Evolutionary conservation across 2,888 invertebrate species (phyloP), one percentile per base, ranked within the genome.

Genomic region (Polyommatus icarus): DNA sequence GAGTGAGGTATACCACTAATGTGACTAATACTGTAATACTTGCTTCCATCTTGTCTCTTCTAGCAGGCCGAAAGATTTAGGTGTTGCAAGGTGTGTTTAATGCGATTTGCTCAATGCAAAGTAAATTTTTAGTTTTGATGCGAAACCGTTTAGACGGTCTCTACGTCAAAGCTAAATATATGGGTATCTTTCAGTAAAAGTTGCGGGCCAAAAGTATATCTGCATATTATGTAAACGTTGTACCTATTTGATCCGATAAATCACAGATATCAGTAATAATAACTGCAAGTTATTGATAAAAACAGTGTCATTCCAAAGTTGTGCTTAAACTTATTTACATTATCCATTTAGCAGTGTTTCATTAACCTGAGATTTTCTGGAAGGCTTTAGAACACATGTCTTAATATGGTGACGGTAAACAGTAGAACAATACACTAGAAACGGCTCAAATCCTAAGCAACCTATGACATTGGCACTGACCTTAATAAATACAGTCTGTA

Each of bases 21-120:
- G 92, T 90, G 91, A 91, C 92, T 91, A 93, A 94, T 94, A 93
- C 93, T 92, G 89, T 92, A 93, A 92, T 93, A 92, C 91, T 89
- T 87, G 88, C 86, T 85, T 85, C 87, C 90, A 90, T 92, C 91
- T 89, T 89, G 89, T 92, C 92, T 92, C 90, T 90, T 90, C 91
- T 91, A 91, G 91, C 87, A 89, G 89, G 89, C 88, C 84, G 88
- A 90, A 87, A 92, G 92, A 93, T 93, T 94, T 93, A 93, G 90
- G 88, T 90, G 91, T 84, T 84, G 84, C 85, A 82, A 78, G 86
- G 87, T 83, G 78, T 36, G 79, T 20, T 77, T 80, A 79, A 90
- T 90, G 87, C 85, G 57, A 81, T 76, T 89, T 71, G 80, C 72
- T 81, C 78, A 83, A 85, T 67, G 67, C 15, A 67, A 12, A 15